Conservation (phyloP, 2,797 vertebrate genomes). For the Coendou prehensilis region DNA sequence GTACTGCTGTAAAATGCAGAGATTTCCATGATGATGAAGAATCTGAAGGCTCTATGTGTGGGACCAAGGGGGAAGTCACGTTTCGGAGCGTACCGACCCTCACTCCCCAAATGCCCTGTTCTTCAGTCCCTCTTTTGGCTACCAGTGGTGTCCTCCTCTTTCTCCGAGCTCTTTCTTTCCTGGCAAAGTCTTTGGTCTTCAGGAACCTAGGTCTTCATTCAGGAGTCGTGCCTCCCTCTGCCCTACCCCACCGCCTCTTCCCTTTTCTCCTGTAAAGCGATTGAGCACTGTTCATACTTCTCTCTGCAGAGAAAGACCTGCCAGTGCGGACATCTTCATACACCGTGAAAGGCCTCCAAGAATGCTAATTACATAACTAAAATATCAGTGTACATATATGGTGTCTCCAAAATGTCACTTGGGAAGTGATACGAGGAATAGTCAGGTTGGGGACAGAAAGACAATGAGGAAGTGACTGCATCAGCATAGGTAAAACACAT, state of each 20-base stretch:
- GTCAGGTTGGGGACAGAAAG: neutral
- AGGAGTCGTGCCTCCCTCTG: neutral
- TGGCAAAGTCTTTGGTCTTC: neutral
- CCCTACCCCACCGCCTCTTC: neutral
- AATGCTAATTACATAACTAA: neutral
- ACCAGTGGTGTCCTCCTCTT: neutral
- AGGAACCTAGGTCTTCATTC: neutral
- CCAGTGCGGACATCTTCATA: neutral
- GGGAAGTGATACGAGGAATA: neutral
- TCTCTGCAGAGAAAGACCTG: neutral
- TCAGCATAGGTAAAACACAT: neutral
- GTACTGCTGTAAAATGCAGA: neutral
- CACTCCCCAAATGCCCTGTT: neutral
- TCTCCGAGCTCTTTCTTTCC: neutral
- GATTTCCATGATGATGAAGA: neutral
- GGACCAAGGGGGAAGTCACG: neutral
- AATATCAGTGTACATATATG: neutral
- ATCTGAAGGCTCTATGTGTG: neutral
- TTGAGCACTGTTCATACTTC: neutral
- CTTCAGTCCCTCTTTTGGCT: neutral
- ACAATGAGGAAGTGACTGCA: neutral
- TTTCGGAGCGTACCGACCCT: neutral
- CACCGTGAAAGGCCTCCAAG: neutral
- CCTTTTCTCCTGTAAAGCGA: neutral
- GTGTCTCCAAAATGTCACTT: constrained; percentile 29